A percentile compares a stretch with the other conserved stretches of the same genome.
phyloP scores from a whole-genome alignment of 1,140 invertebrate species.

The Bombus sylvicola region DNA sequence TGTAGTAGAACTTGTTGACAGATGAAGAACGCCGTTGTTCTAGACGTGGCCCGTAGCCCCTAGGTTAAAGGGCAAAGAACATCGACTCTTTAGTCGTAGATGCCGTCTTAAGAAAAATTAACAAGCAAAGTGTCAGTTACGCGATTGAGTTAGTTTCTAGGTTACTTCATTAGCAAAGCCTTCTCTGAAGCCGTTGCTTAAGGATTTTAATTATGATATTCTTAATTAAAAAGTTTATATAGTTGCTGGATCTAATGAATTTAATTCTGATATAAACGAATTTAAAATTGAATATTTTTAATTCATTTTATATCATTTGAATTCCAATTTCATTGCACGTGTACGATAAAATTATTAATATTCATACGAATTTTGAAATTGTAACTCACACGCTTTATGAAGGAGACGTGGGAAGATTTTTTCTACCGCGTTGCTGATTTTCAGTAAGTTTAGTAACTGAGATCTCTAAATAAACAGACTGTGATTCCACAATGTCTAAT shows the following conservation, averaged over 20 bases:
- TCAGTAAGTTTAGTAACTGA: background rate
- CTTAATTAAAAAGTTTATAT: background rate
- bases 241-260: background rate
- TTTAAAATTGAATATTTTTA: background rate
- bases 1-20: slow-evolving; percentile 10
- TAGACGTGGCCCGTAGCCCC: background rate
- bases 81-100: background rate
- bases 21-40: background rate
- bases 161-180: background rate
- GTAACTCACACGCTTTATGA: background rate
- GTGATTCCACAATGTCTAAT: background rate
- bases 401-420: too few relatives aligned
- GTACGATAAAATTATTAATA: background rate
- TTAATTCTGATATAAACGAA: too few relatives aligned
- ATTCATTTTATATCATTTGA: too few relatives aligned
- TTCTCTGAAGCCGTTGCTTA: background rate
- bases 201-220: background rate
- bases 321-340: background rate
- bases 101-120: background rate
- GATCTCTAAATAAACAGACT: too few relatives aligned
- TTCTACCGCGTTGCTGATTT: background rate
- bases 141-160: background rate
- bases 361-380: background rate
- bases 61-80: background rate
- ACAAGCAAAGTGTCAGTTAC: background rate